Evolutionary conservation across 1,140 invertebrate species (phyloP).

Genomic region (Drosophila burlai): DNA sequence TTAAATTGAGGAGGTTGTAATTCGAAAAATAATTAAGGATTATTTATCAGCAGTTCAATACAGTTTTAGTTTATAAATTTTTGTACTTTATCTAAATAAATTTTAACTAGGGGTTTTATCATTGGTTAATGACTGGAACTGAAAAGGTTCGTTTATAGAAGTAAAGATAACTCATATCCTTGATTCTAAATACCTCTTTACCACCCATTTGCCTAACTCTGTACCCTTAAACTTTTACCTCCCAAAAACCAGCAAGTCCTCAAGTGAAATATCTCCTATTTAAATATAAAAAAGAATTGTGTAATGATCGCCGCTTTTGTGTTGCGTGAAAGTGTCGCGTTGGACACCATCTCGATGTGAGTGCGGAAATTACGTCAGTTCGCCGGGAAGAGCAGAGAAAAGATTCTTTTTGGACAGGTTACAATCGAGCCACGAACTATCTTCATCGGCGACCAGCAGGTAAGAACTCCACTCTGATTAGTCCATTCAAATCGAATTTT

Average conservation of each 20-base stretch:
- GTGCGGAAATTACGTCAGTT: slow-evolving; percentile 42
- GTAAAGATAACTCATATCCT: neutral
- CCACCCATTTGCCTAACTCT: slow-evolving; percentile 32
- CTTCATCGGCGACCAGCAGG: slow-evolving; percentile 23
- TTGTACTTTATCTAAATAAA: no score
- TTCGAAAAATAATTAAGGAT: neutral
- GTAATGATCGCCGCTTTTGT: slow-evolving; percentile 25
- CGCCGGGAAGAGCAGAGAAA: slow-evolving; percentile 17
- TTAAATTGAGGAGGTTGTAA: no score
- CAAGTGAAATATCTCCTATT: slow-evolving; percentile 12
- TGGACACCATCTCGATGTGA: slow-evolving; percentile 24
- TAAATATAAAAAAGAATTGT: slow-evolving; percentile 3
- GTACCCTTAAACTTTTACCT: neutral
- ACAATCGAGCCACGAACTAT: slow-evolving; percentile 16
- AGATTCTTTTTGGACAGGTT: slow-evolving; percentile 15
- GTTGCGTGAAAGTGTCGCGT: slow-evolving; percentile 27
- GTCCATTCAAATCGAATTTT: slow-evolving; percentile 40
- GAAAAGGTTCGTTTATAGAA: neutral
- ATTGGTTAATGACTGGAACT: neutral
- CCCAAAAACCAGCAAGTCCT: neutral
- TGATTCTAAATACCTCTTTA: no score
- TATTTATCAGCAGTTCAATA: neutral
- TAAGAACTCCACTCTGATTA: slow-evolving; percentile 47
- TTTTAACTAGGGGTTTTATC: neutral
- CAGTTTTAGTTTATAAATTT: neutral